These are phyloP conservation scores for Saguinus imperator DNA, from an alignment of 2,113 vertebrate species.

Conservation along the genomic window DNA sequence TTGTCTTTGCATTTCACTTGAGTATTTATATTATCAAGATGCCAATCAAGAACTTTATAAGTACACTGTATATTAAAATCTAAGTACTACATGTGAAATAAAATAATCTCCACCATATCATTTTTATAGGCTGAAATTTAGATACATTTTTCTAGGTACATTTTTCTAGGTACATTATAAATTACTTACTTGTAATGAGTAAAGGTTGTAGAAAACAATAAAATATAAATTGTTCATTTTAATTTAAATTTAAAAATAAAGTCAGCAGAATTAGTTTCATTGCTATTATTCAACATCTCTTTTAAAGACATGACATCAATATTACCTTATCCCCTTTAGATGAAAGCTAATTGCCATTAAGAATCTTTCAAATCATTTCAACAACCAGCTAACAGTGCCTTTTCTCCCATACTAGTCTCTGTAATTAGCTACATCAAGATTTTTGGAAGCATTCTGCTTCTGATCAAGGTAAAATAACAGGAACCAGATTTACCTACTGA, in stretches of 20 bases:
- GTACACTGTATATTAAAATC: background rate
- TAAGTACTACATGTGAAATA: background rate
- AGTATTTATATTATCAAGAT: background rate
- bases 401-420: background rate
- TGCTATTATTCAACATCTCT: background rate
- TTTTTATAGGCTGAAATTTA: background rate
- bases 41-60: background rate
- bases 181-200: background rate
- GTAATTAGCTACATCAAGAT: background rate
- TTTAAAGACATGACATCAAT: background rate
- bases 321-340: background rate
- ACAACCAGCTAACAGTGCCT: background rate
- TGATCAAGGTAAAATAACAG: background rate
- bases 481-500: background rate
- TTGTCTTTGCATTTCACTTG: background rate
- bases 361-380: background rate
- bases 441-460: background rate
- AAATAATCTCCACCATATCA: background rate
- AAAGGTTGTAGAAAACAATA: background rate
- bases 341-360: constrained; percentile 8
- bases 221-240: background rate
- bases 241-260: constrained; percentile 24
- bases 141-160: background rate
- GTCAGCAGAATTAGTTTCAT: background rate
- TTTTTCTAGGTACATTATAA: background rate